Base-by-base conservation (phyloP, 1,140 invertebrate genomes). In the Drosophila arizonae region DNA sequence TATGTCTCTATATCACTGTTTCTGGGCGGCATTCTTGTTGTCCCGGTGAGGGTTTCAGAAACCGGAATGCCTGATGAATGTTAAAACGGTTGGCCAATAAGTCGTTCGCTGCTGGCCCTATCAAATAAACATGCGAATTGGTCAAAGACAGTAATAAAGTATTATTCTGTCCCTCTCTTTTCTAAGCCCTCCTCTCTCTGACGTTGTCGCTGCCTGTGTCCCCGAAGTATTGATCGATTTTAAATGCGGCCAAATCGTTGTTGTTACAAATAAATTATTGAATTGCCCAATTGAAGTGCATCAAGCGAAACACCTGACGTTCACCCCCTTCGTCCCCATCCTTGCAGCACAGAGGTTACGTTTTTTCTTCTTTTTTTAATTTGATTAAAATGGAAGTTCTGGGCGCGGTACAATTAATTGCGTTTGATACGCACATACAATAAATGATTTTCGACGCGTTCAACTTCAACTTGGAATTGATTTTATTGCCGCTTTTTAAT, bases 11-110 rank as follows among this genome's bases (percentile, higher is more conserved):
- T 30, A 6, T 30, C 6, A 6, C 28, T 30, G 4, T 30, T 6
- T 30, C 28, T 1, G 9, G 36, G 70, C 58, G 76, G 62, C 79
- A 81, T 81, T 82, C 76, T 82, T 81, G 43, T 61, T 46, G 60
- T 51, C 33, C 48, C 43, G 41, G 56, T 39, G 60, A 54, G 41
- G 48, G 36, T 64, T 66, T 60, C 51, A 75, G 61, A 78, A 87
- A 85, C 81, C 81, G 85, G 81, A 86, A 85, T 86, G 74, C 77
- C 74, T 63, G 68, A 63, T 85, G 81, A 85, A 85, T 85, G 81
- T 69, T 85, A 85, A 85, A 81, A 66, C 54, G 69, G 62, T 67
- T 81, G 80, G 72, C 80, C 57, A 72, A 60, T 72, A 43, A 1
- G 21, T 24, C 45, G 10, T 10, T 13, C 11, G 10, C 26, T 60